Evolutionary conservation across 2,113 vertebrate genomes (phyloP), one percentile per base, ranked within the genome.

Genomic region (Xiphias gladius): DNA sequence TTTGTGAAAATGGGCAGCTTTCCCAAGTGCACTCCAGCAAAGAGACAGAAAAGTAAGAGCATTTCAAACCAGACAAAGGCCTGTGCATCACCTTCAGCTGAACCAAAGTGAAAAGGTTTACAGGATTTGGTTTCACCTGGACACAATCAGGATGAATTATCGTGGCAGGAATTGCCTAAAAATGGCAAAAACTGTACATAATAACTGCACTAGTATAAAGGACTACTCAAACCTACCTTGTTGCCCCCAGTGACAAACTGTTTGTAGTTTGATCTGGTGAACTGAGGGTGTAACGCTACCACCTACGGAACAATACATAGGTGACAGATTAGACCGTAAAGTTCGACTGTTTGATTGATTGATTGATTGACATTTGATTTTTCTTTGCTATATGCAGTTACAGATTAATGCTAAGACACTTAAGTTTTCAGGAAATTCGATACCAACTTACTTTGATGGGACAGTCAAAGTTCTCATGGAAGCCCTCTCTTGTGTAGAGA

Each of bases 241-340:
- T 97, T 99, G 37, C 98, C 97, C 73, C 98, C 99, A 0, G 98
- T 99, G 89, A 99, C 97, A 95, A 99, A 99, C 83, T 99, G 98
- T 91, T 99, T 99, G 95, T 95, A 96, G 94, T 96, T 98, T 16
- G 97, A 97, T 92, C 94, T 96, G 93, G 96, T 95, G 76, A 98
- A 99, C 64, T 97, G 96, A 73, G 98, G 98, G 79, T 99, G 97
- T 80, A 99, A 94, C 1, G 97, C 97, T 83, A 99, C 94, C 78
- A 96, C 94, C 95, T 96, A 80, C 13, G 78, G 73, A 67, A 83
- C 20, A 90, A 58, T 1, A 52, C 12, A 41, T 7, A 66, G 13
- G 2, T 8, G 43, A 67, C 26, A 76, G n/a, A 55, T 78, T 28
- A 68, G 35, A 57, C 35, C 9, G 13, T 28, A 26, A 39, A n/a